A percentile compares a stretch with the other conserved stretches of the same genome.
Conservation (phyloP, 35 echinoderm and acorn worm species). For the Apostichopus californicus region DNA sequence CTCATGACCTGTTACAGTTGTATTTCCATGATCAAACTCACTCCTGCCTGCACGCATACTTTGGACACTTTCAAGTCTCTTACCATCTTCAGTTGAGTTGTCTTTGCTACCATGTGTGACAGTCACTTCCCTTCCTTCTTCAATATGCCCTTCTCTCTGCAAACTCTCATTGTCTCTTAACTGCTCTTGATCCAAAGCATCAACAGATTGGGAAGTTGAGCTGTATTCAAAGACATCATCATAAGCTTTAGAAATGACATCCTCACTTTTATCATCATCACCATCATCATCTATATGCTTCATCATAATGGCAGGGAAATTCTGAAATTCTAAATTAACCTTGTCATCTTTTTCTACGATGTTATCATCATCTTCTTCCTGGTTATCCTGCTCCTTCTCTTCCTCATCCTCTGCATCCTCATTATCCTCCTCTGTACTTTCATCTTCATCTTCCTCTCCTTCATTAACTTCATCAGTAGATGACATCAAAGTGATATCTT, state of each 20-base stretch:
- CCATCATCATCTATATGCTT: not conserved
- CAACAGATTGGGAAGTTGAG: not conserved
- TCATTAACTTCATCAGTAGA: slow-evolving; percentile 13
- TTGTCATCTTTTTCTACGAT: not conserved
- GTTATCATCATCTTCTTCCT: not conserved
- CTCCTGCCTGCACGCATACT: not conserved
- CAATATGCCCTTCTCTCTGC: not conserved
- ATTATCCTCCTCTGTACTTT: slow-evolving; percentile 7
- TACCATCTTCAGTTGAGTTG: not conserved
- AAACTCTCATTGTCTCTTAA: not conserved
- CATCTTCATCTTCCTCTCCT: slow-evolving; percentile 24
- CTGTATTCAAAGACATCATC: not conserved
- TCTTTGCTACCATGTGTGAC: not conserved
- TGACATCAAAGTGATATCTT: not conserved
- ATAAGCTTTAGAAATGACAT: slow-evolving; percentile 14
- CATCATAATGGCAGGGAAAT: not conserved
- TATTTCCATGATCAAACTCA: not conserved
- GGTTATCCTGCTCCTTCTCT: not conserved
- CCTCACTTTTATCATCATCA: not conserved
- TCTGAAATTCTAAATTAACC: not conserved
- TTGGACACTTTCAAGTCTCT: not conserved
- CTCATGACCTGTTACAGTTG: not conserved
- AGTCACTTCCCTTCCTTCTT: not conserved
- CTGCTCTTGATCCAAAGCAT: not conserved
- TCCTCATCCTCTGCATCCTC: slow-evolving; percentile 47